Conservation (phyloP, 2,797 vertebrate genomes). For the Rallus crepitans region DNA sequence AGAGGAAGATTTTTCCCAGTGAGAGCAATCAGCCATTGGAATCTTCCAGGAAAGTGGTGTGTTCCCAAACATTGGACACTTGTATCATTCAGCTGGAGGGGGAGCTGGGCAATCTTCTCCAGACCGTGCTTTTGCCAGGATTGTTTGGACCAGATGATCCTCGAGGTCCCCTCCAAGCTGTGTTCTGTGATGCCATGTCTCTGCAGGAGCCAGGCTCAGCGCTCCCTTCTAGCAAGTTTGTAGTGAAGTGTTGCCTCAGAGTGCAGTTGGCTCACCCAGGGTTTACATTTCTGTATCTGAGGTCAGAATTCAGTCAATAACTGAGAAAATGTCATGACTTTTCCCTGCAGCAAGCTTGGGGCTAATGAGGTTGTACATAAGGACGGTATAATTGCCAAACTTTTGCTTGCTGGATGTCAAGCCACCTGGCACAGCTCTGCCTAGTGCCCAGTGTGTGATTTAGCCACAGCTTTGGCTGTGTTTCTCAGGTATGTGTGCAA, state of each 20-base stretch:
- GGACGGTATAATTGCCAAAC: not conserved
- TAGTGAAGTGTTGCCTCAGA: not conserved
- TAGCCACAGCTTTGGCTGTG: not conserved
- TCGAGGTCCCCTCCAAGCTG: no score
- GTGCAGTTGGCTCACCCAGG: not conserved
- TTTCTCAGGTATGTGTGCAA: not conserved
- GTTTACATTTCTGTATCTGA: not conserved
- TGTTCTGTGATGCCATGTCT: no score
- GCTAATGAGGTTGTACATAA: accelerated
- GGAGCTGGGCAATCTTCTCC: no score
- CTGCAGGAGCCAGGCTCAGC: not conserved
- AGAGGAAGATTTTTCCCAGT: no score
- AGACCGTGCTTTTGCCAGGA: no score
- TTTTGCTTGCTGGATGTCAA: not conserved
- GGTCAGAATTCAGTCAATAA: not conserved
- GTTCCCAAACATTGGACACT: no score
- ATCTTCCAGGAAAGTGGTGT: no score
- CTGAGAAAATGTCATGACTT: not conserved
- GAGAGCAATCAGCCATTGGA: no score
- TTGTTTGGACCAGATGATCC: no score
- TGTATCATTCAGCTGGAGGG: no score
- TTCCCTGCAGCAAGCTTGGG: not conserved
- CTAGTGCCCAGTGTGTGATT: not conserved
- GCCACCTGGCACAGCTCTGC: not conserved
- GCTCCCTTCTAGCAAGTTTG: not conserved